Evolutionary conservation across 64 coral and sea anemone genomes (phyloP).

Genomic region (Dendronephthya gigantea): DNA sequence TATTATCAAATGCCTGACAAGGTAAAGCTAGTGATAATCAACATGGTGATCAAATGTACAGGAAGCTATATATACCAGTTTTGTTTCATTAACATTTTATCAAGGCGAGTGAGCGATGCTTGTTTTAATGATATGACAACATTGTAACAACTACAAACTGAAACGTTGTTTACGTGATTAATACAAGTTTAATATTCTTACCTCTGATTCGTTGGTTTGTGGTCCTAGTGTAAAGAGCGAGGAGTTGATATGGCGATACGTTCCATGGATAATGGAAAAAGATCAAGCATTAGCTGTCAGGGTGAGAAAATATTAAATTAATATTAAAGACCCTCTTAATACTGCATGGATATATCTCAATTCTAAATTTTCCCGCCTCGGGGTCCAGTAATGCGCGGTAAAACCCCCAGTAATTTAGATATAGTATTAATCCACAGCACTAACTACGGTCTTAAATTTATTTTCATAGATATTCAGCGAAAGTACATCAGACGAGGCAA

Average conservation of each 20-base stretch:
- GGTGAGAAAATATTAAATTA: conserved; percentile 19
- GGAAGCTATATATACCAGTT: too few relatives aligned
- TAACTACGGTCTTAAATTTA: not conserved
- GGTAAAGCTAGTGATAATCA: conserved; percentile 19
- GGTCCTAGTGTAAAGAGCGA: conserved; percentile 50
- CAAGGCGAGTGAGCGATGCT: too few relatives aligned
- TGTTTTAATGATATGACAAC: too few relatives aligned
- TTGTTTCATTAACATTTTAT: not conserved
- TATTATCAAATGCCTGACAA: conserved; percentile 56
- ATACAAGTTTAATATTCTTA: too few relatives aligned
- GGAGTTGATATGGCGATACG: conserved; percentile 82
- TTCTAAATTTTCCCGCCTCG: too few relatives aligned
- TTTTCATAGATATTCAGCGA: conserved; percentile 59
- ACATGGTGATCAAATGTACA: too few relatives aligned
- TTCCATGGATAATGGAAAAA: conserved; percentile 78
- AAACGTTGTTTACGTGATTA: too few relatives aligned
- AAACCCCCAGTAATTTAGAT: too few relatives aligned
- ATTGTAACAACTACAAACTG: too few relatives aligned
- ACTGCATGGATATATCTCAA: not conserved
- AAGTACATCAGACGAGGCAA: conserved; percentile 39
- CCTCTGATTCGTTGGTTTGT: not conserved
- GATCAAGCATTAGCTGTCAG: conserved; percentile 80
- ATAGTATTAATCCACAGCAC: too few relatives aligned
- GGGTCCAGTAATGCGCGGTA: too few relatives aligned
- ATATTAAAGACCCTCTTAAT: not conserved